Percentiles rank a stretch among this genome's conserved stretches.
phyloP scores from a whole-genome alignment of 2,113 vertebrate species.

The Cygnus atratus region DNA sequence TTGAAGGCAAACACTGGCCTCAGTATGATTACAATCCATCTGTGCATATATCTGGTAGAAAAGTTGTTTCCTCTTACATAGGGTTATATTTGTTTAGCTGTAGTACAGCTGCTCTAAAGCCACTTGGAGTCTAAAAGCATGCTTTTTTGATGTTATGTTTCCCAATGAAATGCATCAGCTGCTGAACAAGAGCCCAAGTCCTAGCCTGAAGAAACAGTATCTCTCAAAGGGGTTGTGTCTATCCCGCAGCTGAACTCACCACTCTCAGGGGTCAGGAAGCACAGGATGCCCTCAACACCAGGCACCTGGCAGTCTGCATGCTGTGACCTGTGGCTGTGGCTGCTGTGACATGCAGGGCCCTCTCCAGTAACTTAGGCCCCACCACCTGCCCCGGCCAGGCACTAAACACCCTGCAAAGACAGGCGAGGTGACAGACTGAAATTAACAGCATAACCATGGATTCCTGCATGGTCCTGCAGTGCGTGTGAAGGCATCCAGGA shows the following conservation, averaged over 20 bases:
- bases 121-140: neutral
- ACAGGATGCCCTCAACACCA: neutral
- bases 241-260: neutral
- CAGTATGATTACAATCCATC: slow-evolving; percentile 22
- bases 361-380: rapidly evolving
- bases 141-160: neutral
- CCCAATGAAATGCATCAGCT: slow-evolving; percentile 46
- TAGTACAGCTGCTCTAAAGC: slow-evolving; percentile 51
- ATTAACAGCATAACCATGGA: rapidly evolving
- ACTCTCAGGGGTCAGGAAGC: rapidly evolving
- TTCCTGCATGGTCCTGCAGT: neutral
- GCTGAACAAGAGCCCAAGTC: neutral
- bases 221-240: slow-evolving; percentile 19
- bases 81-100: slow-evolving; percentile 38
- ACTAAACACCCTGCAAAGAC: neutral
- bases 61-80: slow-evolving; percentile 46
- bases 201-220: slow-evolving; percentile 24
- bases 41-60: slow-evolving; percentile 20
- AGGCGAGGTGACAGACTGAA: rapidly evolving
- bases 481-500: neutral
- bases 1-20: neutral
- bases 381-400: neutral
- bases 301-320: neutral
- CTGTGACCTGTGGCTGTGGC: neutral
- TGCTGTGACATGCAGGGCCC: neutral